Base-by-base conservation (phyloP, 1,140 invertebrate species). In the Megalopta genalis region DNA sequence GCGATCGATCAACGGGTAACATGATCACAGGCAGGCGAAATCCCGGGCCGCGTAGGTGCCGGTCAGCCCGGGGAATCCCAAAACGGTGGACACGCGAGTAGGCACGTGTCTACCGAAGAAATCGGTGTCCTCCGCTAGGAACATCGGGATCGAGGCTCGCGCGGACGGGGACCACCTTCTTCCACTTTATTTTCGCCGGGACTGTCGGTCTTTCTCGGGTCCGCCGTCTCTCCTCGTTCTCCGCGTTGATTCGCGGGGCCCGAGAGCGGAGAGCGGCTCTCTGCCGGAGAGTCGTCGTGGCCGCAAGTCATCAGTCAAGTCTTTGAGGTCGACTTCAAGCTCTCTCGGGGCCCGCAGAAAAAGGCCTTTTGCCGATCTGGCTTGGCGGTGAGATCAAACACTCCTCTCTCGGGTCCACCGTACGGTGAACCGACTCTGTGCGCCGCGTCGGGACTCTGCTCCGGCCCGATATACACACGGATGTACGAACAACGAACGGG, bases 301-400 rank as follows among this genome's bases (percentile, higher is more conserved):
- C 88, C 80, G 80, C 88, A 85, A 90, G 90, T 90, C 90, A 90
- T 90, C 90, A 90, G 90, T 90, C 88, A 90, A 90, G 89, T 89
- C 89, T 90, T 90, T 90, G 88, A 90, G 88, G 83, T 85, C 83
- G 81, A 81, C 85, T 85, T 81, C 37, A 80, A 88, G 84, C 80
- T 83, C 75, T 69, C 83, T 77, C 65, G 77, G 76, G 59, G 68
- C 83, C 68, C 78, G 87, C 88, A 88, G 87, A 90, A 90, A 90
- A 90, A 90, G 90, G 86, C 87, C 89, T 88, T 89, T 88, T 88
- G 88, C 88, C 88, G 88, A 90, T 90, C 87, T 90, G 86, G 74
- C 86, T 80, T 82, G 63, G 89, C 90, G 89, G 89, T 90, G 79
- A 90, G 90, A 90, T 90, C 90, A 90, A 90, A 90, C 89, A 85